Evolutionary conservation across 2,113 vertebrate genomes (phyloP).

Genomic region (Crotalus helleri): DNA sequence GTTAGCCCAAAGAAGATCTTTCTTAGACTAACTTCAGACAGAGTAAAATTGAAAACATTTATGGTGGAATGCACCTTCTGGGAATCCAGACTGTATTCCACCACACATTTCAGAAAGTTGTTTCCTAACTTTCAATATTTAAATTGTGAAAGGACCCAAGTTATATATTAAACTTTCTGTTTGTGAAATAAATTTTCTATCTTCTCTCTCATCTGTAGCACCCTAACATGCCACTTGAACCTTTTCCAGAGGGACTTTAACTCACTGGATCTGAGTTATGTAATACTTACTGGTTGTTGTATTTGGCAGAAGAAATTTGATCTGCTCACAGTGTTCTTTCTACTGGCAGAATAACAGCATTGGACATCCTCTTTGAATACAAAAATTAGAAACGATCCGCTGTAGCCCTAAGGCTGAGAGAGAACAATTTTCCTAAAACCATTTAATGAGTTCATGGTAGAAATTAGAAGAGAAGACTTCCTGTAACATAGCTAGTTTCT

Average conservation of each 20-base stretch:
- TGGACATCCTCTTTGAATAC: neutral
- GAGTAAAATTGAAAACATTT: neutral
- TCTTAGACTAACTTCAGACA: neutral
- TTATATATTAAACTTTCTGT: fast-evolving
- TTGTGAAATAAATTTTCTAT: neutral
- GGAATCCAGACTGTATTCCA: too few species aligned
- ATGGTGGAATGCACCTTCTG: too few species aligned
- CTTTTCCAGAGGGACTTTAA: neutral
- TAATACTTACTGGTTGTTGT: neutral
- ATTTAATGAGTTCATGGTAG: neutral
- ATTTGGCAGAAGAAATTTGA: neutral
- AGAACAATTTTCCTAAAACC: neutral
- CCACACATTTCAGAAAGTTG: neutral
- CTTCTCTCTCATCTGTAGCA: neutral
- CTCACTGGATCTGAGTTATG: neutral
- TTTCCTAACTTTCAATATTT: neutral
- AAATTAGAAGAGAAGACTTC: neutral
- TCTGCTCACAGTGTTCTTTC: neutral
- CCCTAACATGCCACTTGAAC: neutral
- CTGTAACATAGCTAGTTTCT: neutral
- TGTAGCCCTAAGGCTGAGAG: neutral
- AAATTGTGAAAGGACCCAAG: neutral
- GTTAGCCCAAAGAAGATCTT: neutral
- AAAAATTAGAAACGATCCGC: neutral
- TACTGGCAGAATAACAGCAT: neutral